Conservation (phyloP, 2,888 invertebrate species). For the Cinara cedri region DNA sequence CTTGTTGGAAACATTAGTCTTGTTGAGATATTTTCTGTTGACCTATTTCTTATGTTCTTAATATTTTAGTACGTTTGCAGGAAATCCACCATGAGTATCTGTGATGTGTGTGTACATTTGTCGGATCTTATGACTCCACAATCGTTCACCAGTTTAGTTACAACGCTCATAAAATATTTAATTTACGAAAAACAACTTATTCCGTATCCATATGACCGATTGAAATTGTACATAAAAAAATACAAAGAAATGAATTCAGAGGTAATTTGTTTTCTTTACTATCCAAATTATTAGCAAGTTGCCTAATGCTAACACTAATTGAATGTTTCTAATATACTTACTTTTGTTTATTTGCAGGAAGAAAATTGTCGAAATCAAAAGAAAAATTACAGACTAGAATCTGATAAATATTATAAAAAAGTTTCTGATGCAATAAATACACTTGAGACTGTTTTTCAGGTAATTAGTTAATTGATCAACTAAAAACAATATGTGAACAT, state of each 20-base stretch:
- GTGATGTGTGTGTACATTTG: constrained; percentile 60
- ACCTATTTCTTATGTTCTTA: no score
- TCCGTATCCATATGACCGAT: constrained; percentile 63
- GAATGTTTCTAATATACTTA: not conserved
- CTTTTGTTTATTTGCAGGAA: not conserved
- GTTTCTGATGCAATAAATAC: constrained; percentile 58
- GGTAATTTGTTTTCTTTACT: not conserved
- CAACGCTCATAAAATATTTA: constrained; percentile 63
- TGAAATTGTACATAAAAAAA: constrained; percentile 61
- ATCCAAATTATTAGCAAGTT: not conserved
- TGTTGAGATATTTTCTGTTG: no score
- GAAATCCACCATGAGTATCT: constrained; percentile 20
- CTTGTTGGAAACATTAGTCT: no score
- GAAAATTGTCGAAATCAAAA: not conserved
- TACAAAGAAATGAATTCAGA: constrained; percentile 59
- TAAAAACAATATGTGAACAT: no score
- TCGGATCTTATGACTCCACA: constrained; percentile 63
- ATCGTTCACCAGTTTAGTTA: constrained; percentile 63
- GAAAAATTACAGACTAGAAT: constrained; percentile 46
- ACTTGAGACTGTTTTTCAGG: constrained; percentile 59
- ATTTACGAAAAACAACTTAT: constrained; percentile 64
- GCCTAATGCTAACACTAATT: not conserved
- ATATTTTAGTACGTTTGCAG: not conserved
- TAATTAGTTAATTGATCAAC: constrained; percentile 40
- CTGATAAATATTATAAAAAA: constrained; percentile 59